phyloP scores from a whole-genome alignment of 2,888 invertebrate species.

The Eupithecia subfuscata region DNA sequence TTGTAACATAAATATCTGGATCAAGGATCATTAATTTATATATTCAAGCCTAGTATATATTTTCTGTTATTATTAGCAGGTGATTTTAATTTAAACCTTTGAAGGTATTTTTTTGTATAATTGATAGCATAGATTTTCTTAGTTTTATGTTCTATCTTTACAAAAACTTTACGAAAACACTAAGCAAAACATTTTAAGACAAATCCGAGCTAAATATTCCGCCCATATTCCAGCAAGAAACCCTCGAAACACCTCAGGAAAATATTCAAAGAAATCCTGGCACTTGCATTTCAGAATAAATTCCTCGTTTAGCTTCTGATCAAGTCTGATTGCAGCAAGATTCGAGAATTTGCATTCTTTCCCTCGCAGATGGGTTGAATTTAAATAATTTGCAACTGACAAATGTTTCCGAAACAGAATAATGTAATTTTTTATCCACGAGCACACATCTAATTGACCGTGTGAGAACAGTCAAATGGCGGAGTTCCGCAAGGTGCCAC shows the following conservation, averaged over 20 bases:
- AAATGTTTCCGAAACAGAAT: constrained; percentile 68
- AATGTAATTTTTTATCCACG: constrained; percentile 63
- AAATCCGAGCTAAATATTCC: constrained; percentile 10
- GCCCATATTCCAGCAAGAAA: constrained; percentile 43
- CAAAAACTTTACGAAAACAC: background rate
- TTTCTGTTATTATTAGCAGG: background rate
- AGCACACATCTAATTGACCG: constrained; percentile 72
- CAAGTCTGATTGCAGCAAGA: constrained; percentile 66
- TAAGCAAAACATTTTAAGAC: background rate
- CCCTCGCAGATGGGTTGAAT: constrained; percentile 62
- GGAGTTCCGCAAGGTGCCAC: constrained; percentile 37
- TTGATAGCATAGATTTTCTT: background rate
- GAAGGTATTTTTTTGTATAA: background rate
- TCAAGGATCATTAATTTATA: background rate
- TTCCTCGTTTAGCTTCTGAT: constrained; percentile 74
- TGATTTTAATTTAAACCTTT: background rate
- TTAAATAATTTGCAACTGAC: constrained; percentile 77
- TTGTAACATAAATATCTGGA: background rate
- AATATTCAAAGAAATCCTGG: constrained; percentile 55
- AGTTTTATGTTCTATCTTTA: background rate
- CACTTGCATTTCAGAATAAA: constrained; percentile 76
- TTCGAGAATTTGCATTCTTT: constrained; percentile 71
- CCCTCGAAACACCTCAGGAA: constrained; percentile 42
- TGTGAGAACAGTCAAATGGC: constrained; percentile 59
- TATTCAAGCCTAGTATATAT: background rate